phyloP scores from a whole-genome alignment of 2,888 invertebrate genomes.

The Drosophila atripex region DNA sequence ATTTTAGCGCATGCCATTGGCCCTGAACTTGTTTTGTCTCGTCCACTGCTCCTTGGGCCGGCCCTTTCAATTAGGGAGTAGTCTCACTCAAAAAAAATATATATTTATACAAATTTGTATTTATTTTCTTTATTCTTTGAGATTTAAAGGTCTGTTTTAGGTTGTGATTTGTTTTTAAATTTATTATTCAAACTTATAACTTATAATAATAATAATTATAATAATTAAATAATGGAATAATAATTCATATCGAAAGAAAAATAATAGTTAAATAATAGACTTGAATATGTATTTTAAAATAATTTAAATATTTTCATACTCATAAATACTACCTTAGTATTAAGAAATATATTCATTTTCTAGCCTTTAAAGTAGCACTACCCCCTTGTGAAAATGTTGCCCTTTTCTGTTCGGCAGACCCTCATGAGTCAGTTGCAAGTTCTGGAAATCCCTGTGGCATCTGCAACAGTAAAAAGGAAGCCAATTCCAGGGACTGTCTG shows the following conservation, averaged over 20 bases:
- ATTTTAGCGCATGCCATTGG: slow-evolving; percentile 62
- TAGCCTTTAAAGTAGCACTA: not conserved
- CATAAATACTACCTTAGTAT: too few species aligned
- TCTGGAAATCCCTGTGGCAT: slow-evolving; percentile 16
- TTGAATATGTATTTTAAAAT: too few species aligned
- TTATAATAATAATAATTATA: too few species aligned
- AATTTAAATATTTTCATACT: too few species aligned
- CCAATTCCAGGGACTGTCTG: not conserved
- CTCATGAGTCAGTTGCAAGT: slow-evolving; percentile 35
- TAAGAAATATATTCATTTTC: not conserved
- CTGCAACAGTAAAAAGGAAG: not conserved
- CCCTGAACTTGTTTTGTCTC: slow-evolving; percentile 67
- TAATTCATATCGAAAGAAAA: too few species aligned
- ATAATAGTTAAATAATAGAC: too few species aligned
- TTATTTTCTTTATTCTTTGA: not conserved
- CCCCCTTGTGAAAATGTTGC: not conserved
- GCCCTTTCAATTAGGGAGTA: not conserved
- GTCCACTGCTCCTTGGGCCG: not conserved
- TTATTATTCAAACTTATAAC: too few species aligned
- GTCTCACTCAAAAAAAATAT: not conserved
- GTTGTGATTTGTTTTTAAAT: too few species aligned
- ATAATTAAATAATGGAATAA: too few species aligned
- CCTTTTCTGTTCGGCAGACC: not conserved
- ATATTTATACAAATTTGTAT: not conserved
- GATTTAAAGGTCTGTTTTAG: not conserved